phyloP scores from a whole-genome alignment of 2,113 vertebrate genomes.

The Promerops cafer region DNA sequence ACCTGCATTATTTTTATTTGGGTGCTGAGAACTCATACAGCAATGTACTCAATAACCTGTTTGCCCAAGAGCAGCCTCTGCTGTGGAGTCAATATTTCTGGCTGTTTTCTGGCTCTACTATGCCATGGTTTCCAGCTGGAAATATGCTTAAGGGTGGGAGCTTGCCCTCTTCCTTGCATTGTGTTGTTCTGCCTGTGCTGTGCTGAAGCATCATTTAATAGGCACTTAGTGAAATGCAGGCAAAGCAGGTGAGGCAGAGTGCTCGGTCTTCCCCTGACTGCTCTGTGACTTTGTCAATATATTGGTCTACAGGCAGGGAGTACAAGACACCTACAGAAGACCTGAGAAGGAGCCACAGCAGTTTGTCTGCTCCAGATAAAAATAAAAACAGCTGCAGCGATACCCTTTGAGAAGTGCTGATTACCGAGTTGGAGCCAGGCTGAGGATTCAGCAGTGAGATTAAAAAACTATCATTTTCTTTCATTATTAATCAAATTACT shows the following conservation, averaged over 20 bases:
- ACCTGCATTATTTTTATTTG: neutral
- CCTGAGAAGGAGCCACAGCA: neutral
- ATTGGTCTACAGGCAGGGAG: neutral
- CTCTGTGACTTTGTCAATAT: neutral
- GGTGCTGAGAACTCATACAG: neutral
- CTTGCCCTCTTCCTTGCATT: neutral
- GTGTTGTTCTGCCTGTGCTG: neutral
- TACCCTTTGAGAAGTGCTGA: neutral
- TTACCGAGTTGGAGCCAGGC: neutral
- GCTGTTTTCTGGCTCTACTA: neutral
- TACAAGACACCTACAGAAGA: neutral
- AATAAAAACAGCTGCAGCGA: neutral
- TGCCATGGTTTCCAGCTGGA: neutral
- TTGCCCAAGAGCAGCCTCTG: neutral
- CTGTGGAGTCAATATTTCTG: neutral
- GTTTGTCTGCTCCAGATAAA: neutral
- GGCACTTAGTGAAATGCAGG: neutral
- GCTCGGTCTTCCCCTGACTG: neutral
- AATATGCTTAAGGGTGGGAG: neutral
- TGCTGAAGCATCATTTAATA: neutral
- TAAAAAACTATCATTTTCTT: neutral
- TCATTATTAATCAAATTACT: neutral
- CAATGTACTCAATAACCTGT: neutral
- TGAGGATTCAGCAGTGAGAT: neutral
- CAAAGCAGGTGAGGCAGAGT: neutral